Conservation (phyloP, 2,113 vertebrate genomes). For the Philantomba maxwellii region DNA sequence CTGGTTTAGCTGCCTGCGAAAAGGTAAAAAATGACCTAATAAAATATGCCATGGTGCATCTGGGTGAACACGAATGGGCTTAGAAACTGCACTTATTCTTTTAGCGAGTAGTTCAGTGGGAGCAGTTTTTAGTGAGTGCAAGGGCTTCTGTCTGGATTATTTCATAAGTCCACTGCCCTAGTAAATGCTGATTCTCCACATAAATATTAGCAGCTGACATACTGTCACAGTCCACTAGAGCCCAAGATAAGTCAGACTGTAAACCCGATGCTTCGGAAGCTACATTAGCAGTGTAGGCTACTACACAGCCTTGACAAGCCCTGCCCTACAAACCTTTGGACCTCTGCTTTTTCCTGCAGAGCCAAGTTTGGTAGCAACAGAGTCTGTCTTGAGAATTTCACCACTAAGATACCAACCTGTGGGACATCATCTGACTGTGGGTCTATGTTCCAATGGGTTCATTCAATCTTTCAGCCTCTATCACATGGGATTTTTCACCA, state of each 20-base stretch:
- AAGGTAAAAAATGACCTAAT: not conserved
- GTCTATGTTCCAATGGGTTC: not conserved
- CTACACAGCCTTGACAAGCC: not conserved
- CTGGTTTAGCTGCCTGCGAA: not conserved
- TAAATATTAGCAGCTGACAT: not conserved
- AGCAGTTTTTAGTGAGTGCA: not conserved
- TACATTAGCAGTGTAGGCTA: too few species aligned
- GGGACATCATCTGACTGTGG: not conserved
- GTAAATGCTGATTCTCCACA: not conserved
- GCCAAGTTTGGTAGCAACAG: too few species aligned
- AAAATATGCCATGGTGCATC: not conserved
- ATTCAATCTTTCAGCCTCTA: not conserved
- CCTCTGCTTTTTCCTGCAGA: not conserved
- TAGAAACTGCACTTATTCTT: not conserved
- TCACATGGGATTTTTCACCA: not conserved
- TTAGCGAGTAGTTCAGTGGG: not conserved
- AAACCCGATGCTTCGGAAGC: not conserved
- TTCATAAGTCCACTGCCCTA: not conserved
- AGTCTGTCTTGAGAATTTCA: not conserved
- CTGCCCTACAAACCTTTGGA: not conserved
- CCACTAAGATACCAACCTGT: not conserved
- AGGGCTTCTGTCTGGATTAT: not conserved
- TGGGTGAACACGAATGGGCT: accelerated
- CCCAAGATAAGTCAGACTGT: not conserved
- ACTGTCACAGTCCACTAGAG: not conserved